Conservation (phyloP, 30 jellyfish, hydroid and myxozoan genomes). For the Pseudorhiza aurosa region DNA sequence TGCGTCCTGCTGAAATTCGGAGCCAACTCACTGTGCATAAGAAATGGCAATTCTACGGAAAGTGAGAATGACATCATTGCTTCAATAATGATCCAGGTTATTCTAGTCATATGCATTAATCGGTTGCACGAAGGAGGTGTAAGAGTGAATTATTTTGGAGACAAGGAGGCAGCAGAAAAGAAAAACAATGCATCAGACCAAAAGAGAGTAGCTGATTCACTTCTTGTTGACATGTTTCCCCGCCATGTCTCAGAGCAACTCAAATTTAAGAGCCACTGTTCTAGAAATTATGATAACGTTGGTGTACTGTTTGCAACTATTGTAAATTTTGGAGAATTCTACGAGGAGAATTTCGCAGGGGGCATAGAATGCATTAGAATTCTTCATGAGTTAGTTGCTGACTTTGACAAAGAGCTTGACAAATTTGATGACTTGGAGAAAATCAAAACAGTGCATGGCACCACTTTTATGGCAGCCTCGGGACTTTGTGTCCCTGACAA, state of each 20-base stretch:
- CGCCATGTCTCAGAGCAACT: constrained; percentile 98
- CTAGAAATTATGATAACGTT: constrained; percentile 94
- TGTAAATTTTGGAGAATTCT: constrained; percentile 93
- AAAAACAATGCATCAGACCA: constrained; percentile 93
- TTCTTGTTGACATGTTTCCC: constrained; percentile 95
- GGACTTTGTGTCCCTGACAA: constrained; percentile 77
- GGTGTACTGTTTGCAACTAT: constrained; percentile 98
- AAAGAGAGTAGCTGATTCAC: constrained; percentile 97
- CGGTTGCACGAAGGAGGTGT: constrained; percentile 98
- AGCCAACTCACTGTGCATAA: constrained; percentile 52
- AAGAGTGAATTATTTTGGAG: constrained; percentile 97
- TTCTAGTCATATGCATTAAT: constrained; percentile 78
- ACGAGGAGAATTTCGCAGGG: constrained; percentile 96
- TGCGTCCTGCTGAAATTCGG: constrained; percentile 63
- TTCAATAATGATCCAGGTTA: constrained; percentile 74
- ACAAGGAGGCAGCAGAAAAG: constrained; percentile 99
- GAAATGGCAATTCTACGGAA: background rate
- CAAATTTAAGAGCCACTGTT: constrained; percentile 87
- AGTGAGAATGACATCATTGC: constrained; percentile 78
- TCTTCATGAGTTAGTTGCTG: constrained; percentile 97
- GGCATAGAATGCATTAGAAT: constrained; percentile 98
- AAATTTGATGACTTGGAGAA: constrained; percentile 96
- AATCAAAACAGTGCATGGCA: constrained; percentile 97
- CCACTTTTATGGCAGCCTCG: constrained; percentile 99
- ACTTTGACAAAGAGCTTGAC: constrained; percentile 92